Conservation (phyloP, 2,888 invertebrate species). For the Acleris holmiana region DNA sequence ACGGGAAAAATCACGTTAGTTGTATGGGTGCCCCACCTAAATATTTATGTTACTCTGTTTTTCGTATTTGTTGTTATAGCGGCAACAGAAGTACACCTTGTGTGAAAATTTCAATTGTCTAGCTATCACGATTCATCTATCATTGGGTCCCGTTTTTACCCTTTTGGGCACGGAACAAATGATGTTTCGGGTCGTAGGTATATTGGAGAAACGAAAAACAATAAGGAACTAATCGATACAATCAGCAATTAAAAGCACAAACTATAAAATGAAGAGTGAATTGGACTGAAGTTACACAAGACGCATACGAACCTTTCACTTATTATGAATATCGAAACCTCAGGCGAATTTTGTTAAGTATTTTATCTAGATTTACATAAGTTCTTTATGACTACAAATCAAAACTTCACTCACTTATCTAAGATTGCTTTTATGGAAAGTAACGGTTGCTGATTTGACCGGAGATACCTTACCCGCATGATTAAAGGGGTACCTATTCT, state of each 20-base stretch:
- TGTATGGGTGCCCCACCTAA: too few relatives aligned
- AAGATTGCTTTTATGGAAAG: conserved; percentile 5
- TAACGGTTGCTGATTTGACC: conserved; percentile 25
- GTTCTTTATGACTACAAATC: conserved; percentile 12
- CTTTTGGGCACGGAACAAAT: too few relatives aligned
- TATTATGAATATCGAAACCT: conserved; percentile 22
- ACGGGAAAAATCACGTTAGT: too few relatives aligned
- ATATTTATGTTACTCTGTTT: too few relatives aligned
- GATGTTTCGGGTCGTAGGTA: background rate
- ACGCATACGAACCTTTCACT: conserved; percentile 32
- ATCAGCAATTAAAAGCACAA: conserved; percentile 9
- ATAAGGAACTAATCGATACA: background rate
- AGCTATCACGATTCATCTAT: too few relatives aligned
- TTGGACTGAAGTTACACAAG: conserved; percentile 6
- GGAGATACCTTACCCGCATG: conserved; percentile 21
- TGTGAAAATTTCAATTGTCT: too few relatives aligned
- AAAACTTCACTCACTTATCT: background rate
- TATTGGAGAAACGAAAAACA: background rate
- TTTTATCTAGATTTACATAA: conserved; percentile 25
- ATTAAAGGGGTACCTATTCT: background rate
- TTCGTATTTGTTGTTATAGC: too few relatives aligned
- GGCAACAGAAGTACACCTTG: too few relatives aligned
- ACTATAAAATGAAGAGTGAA: conserved; percentile 28
- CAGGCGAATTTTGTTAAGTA: conserved; percentile 7
- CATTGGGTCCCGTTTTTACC: too few relatives aligned